Percentiles rank a stretch among this genome's conserved stretches.
These are phyloP conservation scores for Pantala flavescens DNA, from an alignment of 1,140 invertebrate genomes.

Conservation along the genomic window DNA sequence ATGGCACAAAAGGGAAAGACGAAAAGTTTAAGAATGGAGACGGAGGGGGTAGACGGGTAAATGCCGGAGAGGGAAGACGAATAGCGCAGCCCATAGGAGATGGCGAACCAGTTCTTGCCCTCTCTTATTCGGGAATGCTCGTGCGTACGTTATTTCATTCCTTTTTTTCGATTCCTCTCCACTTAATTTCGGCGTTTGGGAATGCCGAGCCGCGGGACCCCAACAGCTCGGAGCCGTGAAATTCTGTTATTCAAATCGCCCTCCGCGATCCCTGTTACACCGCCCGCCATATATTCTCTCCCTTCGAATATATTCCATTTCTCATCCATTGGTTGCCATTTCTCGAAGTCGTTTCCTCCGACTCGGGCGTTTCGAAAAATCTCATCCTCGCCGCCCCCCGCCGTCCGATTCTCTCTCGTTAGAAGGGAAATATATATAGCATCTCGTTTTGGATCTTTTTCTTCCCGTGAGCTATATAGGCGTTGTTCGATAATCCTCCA, in stretches of 20 bases:
- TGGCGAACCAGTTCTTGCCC: conserved; percentile 6
- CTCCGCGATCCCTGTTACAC: neutral
- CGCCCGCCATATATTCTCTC: neutral
- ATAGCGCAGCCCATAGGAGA: neutral
- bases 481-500: neutral
- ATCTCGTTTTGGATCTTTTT: neutral
- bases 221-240: neutral
- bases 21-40: neutral
- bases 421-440: neutral
- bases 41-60: neutral
- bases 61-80: neutral
- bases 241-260: conserved; percentile 9
- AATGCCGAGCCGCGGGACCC: neutral
- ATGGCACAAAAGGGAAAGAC: neutral
- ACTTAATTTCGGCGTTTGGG: neutral
- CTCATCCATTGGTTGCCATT: conserved; percentile 3
- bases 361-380: neutral
- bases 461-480: neutral
- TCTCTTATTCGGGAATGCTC: conserved; percentile 4
- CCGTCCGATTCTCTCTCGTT: conserved; percentile 2
- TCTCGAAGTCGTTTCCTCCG: neutral
- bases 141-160: neutral
- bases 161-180: neutral
- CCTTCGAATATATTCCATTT: neutral
- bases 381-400: neutral